These are phyloP conservation scores for Choloepus didactylus DNA, from an alignment of 2,797 vertebrate species.

Conservation along the genomic window DNA sequence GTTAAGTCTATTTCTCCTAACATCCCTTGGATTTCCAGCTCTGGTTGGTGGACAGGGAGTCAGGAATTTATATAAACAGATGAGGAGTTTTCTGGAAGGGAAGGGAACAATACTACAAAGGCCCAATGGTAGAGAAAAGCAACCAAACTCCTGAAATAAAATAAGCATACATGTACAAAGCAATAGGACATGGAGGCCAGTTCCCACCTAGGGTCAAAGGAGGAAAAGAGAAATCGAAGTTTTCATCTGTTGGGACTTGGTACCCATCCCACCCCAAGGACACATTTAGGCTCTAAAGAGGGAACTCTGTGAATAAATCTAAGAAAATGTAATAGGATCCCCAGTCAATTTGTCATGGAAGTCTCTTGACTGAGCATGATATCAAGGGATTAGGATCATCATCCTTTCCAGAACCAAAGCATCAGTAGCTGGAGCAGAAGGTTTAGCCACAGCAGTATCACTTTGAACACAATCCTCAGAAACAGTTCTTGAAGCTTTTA, in stretches of 20 bases:
- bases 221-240: neutral
- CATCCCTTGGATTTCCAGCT: neutral
- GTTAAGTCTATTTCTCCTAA: slow-evolving; percentile 10
- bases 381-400: neutral
- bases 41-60: neutral
- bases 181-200: neutral
- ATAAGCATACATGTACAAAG: neutral
- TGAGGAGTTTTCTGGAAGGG: neutral
- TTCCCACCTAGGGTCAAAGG: neutral
- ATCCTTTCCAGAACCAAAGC: neutral
- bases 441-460: neutral
- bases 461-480: neutral
- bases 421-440: neutral
- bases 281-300: neutral
- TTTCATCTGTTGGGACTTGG: neutral
- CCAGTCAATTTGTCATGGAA: neutral
- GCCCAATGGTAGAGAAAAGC: neutral
- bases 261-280: neutral
- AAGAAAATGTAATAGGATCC: neutral
- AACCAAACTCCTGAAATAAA: neutral
- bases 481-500: neutral
- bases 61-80: neutral
- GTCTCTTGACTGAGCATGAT: neutral
- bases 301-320: neutral
- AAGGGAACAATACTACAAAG: neutral